Percentiles rank a stretch among this genome's conserved stretches.
These are phyloP conservation scores for Cosmia trapezina DNA, from an alignment of 2,888 invertebrate genomes.

Conservation along the genomic window DNA sequence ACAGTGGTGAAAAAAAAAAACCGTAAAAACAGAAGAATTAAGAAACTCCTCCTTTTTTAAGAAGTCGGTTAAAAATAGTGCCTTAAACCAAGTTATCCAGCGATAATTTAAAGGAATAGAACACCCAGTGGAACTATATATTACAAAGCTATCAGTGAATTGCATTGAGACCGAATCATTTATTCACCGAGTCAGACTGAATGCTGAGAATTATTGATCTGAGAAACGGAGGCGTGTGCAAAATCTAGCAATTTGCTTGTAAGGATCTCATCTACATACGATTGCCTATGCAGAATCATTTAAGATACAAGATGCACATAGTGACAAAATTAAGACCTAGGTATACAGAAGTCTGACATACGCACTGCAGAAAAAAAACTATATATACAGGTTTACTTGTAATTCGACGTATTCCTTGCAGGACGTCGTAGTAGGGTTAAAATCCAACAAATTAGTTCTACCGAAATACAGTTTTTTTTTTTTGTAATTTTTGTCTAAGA, in stretches of 20 bases:
- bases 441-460: too few species aligned
- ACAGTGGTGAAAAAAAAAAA: too few species aligned
- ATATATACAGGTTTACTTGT: too few species aligned
- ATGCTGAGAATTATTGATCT: constrained; percentile 57
- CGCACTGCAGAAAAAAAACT: too few species aligned
- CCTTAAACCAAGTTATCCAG: constrained; percentile 5
- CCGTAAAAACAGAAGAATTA: too few species aligned
- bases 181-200: constrained; percentile 63
- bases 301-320: neutral
- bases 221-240: constrained; percentile 39
- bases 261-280: constrained; percentile 43
- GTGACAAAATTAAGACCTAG: neutral
- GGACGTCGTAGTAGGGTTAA: too few species aligned
- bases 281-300: constrained; percentile 30
- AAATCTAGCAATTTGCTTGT: constrained; percentile 51
- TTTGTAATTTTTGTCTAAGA: too few species aligned
- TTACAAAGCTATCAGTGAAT: constrained; percentile 59
- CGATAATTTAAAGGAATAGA: constrained; percentile 43
- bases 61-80: neutral
- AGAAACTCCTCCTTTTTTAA: too few species aligned
- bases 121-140: constrained; percentile 43
- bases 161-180: constrained; percentile 60
- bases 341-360: neutral
- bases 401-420: too few species aligned
- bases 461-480: too few species aligned